Percentiles rank a stretch among this genome's conserved stretches.
Conservation (phyloP, 2,888 invertebrate species). For the Drosophila mercatorum region DNA sequence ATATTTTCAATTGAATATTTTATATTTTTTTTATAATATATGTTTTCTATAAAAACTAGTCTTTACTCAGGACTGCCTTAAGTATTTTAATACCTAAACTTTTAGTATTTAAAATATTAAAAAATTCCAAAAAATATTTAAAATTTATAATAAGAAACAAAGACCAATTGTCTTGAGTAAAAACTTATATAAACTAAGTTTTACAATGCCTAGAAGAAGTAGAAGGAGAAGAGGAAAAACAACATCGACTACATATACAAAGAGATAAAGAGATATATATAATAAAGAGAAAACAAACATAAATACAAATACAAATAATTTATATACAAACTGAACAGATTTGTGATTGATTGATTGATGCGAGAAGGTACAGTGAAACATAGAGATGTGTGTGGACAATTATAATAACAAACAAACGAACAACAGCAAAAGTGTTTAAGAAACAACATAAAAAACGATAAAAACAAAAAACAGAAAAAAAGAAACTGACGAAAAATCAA, state of each 20-base stretch:
- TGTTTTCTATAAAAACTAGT: no score
- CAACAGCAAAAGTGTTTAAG: slow-evolving; percentile 55
- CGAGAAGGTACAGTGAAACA: slow-evolving; percentile 18
- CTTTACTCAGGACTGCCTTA: no score
- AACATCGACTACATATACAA: slow-evolving; percentile 7
- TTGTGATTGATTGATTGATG: slow-evolving; percentile 18
- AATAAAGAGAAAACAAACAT: not conserved
- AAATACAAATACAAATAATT: not conserved
- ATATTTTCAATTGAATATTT: no score
- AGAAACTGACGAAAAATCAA: slow-evolving; percentile 47
- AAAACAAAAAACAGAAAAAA: not conserved
- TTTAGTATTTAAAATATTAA: not conserved
- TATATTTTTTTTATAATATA: no score
- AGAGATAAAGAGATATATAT: not conserved
- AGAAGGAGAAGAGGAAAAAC: not conserved
- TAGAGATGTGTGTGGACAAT: slow-evolving; percentile 16
- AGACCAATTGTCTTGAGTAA: not conserved
- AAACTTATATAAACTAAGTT: not conserved
- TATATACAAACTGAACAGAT: slow-evolving; percentile 4
- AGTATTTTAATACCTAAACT: not conserved
- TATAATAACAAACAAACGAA: slow-evolving; percentile 18
- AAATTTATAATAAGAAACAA: not conserved
- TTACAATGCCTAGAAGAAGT: not conserved
- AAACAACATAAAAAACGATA: slow-evolving; percentile 49
- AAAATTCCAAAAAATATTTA: not conserved